A percentile compares a stretch with the other conserved stretches of the same genome.
Conservation (phyloP, 1,140 invertebrate species). For the Onthophagus taurus region DNA sequence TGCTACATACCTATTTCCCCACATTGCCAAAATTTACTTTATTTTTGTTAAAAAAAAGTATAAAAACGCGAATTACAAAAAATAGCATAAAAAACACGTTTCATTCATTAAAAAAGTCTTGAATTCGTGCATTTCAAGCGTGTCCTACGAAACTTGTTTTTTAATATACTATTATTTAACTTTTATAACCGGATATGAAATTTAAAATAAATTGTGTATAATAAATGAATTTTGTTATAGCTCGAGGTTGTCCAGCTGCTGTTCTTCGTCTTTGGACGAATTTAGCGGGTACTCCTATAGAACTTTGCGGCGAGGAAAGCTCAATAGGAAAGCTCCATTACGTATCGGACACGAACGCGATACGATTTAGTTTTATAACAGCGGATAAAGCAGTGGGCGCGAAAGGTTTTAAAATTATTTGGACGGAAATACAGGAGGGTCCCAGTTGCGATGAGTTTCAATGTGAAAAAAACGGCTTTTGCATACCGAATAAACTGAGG, state of each 20-base stretch:
- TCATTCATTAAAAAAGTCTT: too few relatives aligned
- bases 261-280: constrained; percentile 81
- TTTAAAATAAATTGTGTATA: too few relatives aligned
- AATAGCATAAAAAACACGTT: too few relatives aligned
- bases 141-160: too few relatives aligned
- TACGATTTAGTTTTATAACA: constrained; percentile 74
- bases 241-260: constrained; percentile 79
- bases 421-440: constrained; percentile 70
- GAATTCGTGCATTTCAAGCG: too few relatives aligned
- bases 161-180: too few relatives aligned
- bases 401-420: constrained; percentile 76
- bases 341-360: constrained; percentile 71
- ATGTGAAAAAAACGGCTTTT: constrained; percentile 60
- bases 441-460: constrained; percentile 51
- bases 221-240: constrained; percentile 46
- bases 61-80: too few relatives aligned
- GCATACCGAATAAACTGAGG: constrained; percentile 65
- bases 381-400: constrained; percentile 75
- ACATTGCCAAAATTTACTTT: too few relatives aligned
- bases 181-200: too few relatives aligned
- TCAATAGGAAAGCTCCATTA: constrained; percentile 66
- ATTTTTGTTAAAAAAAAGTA: too few relatives aligned
- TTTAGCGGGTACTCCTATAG: constrained; percentile 60
- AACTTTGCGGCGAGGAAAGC: constrained; percentile 80
- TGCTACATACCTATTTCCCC: too few relatives aligned